Evolutionary conservation across 2,113 vertebrate genomes (phyloP).

Genomic region (Caloenas nicobarica): DNA sequence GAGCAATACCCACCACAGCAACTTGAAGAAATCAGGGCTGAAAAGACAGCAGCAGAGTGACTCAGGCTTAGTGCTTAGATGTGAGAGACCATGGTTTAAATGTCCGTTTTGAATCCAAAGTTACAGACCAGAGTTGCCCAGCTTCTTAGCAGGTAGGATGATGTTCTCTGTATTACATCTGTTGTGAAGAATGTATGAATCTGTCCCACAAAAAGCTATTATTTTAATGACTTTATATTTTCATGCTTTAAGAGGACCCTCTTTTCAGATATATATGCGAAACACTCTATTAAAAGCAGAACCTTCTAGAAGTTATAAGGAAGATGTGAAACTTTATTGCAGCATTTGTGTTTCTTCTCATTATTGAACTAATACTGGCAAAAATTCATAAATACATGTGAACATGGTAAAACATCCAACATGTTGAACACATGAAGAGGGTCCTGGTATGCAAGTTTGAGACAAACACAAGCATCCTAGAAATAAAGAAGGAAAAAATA

Average conservation of each 20-base stretch:
- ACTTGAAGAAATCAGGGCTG: neutral
- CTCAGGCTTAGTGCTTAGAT: accelerated
- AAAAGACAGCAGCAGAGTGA: neutral
- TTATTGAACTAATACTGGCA: neutral
- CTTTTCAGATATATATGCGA: neutral
- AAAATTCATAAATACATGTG: neutral
- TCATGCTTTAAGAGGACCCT: neutral
- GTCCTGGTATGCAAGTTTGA: neutral
- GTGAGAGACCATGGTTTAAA: neutral
- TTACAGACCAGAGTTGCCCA: neutral
- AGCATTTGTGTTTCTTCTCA: neutral
- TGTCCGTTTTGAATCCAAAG: neutral
- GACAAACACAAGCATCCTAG: neutral
- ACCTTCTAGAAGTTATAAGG: neutral
- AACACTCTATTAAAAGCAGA: neutral
- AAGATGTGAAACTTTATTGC: neutral
- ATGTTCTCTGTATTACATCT: neutral
- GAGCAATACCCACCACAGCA: neutral
- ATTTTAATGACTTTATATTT: neutral
- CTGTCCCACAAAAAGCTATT: neutral
- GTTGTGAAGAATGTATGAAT: neutral
- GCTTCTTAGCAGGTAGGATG: neutral
- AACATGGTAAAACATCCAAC: accelerated
- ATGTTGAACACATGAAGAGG: neutral
- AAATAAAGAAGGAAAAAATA: neutral